Conservation (phyloP, 23 tunicate genomes). For the Trididemnum nubilum region DNA sequence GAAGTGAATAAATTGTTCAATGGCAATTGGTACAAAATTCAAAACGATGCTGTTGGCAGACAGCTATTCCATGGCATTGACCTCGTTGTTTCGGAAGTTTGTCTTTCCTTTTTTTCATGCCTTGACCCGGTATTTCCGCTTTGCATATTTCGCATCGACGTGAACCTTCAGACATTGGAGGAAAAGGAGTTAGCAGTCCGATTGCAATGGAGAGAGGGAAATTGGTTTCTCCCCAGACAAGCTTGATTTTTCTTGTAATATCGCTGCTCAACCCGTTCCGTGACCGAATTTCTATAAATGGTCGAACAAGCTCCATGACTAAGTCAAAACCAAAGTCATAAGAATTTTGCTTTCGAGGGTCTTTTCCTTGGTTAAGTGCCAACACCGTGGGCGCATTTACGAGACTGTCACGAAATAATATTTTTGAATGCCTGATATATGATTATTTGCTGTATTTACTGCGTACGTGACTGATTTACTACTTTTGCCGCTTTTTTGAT, state of each 20-base stretch:
- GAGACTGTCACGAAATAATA: no score
- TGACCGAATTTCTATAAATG: not conserved
- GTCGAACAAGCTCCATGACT: not conserved
- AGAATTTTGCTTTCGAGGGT: not conserved
- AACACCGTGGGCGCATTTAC: not conserved
- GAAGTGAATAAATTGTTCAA: no score
- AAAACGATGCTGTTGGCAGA: not conserved
- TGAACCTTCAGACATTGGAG: not conserved
- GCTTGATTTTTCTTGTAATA: no score
- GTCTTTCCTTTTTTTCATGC: not conserved
- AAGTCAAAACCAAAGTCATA: not conserved
- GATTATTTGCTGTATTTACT: no score
- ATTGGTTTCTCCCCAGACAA: not conserved
- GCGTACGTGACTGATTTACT: no score
- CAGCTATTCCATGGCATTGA: not conserved
- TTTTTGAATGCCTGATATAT: no score
- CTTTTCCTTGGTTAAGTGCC: not conserved
- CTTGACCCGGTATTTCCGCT: not conserved
- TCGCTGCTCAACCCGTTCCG: not conserved
- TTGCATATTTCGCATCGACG: not conserved
- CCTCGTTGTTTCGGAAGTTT: not conserved
- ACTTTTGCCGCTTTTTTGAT: no score
- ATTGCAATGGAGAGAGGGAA: not conserved
- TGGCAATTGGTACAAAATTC: not conserved
- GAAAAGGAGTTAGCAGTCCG: not conserved